Evolutionary conservation across 2,113 vertebrate genomes (phyloP), one percentile per base, ranked within the genome.

Genomic region (Pandion haliaetus): DNA sequence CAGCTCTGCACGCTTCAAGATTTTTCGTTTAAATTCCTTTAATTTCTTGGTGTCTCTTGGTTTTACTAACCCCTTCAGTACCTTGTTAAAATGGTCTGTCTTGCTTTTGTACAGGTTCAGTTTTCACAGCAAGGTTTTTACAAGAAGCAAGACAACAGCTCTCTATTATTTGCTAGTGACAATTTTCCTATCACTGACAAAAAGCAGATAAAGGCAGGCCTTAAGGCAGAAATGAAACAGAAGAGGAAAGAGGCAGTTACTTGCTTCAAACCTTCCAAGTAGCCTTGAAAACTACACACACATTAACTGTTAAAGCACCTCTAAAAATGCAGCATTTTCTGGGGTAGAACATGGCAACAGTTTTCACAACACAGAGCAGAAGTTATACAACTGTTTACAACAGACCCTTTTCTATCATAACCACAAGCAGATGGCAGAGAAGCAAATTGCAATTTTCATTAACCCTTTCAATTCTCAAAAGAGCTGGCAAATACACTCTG

Each of bases 361-460:
- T 42, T 91, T 88, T 88, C 80, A 40, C 94, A 87, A 24, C 69
- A 61, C 40, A 1, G 84, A 91, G 91, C 84, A 93, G 70, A 34
- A 96, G 71, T n/a, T 94, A n/a, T 19, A 26, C 88, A 59, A 21
- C 84, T 90, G 81, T 85, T 94, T 82, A 50, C 90, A 90, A 17
- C 63, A 96, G 66, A 61, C 65, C 72, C 74, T 49, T 59, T 34
- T 34, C 73, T n/a, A 26, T 19, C 71, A 4, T 28, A 69, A 82
- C 20, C 94, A 82, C 54, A 55, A 82, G 95, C 95, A 93, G 85
- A 82, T 85, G 85, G 95, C 93, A 93, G 61, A 13, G 95, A 38
- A 76, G 72, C 55, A 86, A 82, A 81, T 26, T 45, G 70, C 0
- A 7, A 36, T 29, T 92, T 59, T 57, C 91, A 49, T 63, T 24